Evolutionary conservation across 1,140 invertebrate species (phyloP), one percentile per base, ranked within the genome.

Genomic region (Ceratina calcarata): DNA sequence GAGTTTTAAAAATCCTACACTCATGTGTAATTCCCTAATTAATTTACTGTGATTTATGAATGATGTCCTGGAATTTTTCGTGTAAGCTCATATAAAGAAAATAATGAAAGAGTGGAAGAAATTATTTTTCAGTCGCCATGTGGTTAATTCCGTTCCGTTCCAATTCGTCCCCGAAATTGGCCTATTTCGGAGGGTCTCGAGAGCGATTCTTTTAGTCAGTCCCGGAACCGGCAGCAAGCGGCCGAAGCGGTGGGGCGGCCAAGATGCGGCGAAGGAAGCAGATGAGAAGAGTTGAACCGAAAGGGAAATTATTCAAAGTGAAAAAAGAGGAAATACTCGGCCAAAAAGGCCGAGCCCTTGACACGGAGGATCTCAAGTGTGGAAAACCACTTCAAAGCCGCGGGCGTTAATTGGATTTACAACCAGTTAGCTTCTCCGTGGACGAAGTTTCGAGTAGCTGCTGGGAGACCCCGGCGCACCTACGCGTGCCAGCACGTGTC

Each of bases 391-490:
- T 87, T 83, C 77, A 87, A 86, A 87, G 85, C 84, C 84, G 61
- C 84, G 82, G 85, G 81, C 81, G 85, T 81, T 87, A 87, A 87
- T 87, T 87, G 85, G 85, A 87, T 87, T 87, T 87, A 87, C 85
- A 84, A 83, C 85, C 81, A 86, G 81, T 86, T 83, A 76, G 85
- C 81, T 78, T 72, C 85, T 86, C 78, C 73, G 78, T 78, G 81
- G 84, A 83, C 75, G 24, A 86, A 87, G 81, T 87, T 87, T 86
- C 84, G 84, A 87, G 84, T 84, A 86, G 73, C 81, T 78, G 78
- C 71, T 37, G 6, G 32, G 32, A 80, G 75, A 74, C 55, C 80
- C 32, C 27, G 18, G 69, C 66, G 83, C 78, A 66, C 69, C 45
- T 58, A 67, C 65, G 74, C 70, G 32, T 79, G 49, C 32, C 32